A percentile compares a stretch with the other conserved stretches of the same genome.
Conservation (phyloP, 2,797 vertebrate genomes). For the Gymnodraco acuticeps region DNA sequence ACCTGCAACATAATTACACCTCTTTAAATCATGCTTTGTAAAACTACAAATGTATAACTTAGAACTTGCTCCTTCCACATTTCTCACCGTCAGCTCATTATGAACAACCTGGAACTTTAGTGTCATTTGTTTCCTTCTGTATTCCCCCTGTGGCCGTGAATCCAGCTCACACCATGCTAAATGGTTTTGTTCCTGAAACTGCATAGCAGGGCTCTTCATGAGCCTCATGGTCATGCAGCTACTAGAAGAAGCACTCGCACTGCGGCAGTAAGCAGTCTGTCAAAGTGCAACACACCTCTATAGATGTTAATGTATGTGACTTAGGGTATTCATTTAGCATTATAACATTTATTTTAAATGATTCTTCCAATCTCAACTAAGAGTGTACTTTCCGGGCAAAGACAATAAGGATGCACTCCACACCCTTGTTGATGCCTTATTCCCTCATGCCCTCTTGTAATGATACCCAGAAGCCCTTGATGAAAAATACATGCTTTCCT, state of each 20-base stretch:
- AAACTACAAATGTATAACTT: constrained; percentile 19
- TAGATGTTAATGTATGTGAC: constrained; percentile 18
- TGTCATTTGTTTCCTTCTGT: constrained; percentile 12
- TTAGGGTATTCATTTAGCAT: background rate
- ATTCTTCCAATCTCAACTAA: constrained; percentile 16
- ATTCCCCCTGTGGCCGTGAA: constrained; percentile 19
- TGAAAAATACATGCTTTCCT: constrained; percentile 81
- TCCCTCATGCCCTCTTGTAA: constrained; percentile 69
- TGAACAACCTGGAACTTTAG: background rate
- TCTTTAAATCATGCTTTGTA: constrained; percentile 20
- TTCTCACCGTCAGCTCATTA: constrained; percentile 10
- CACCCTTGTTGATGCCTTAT: constrained; percentile 60
- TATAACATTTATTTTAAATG: constrained; percentile 39
- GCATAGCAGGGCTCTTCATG: constrained; percentile 7
- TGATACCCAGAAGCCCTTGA: constrained; percentile 72
- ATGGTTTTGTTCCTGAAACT: constrained; percentile 2
- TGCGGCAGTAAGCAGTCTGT: constrained; percentile 17
- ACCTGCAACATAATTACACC: background rate
- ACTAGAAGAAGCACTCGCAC: constrained; percentile 7
- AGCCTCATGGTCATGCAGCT: constrained; percentile 15
- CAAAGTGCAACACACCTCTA: constrained; percentile 1
- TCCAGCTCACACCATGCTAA: constrained; percentile 13
- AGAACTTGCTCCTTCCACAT: background rate
- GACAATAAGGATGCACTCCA: constrained; percentile 37
- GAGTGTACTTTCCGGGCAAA: constrained; percentile 43